Base-by-base conservation (phyloP, 2,888 invertebrate genomes). In the Drosophila multiciliata region DNA sequence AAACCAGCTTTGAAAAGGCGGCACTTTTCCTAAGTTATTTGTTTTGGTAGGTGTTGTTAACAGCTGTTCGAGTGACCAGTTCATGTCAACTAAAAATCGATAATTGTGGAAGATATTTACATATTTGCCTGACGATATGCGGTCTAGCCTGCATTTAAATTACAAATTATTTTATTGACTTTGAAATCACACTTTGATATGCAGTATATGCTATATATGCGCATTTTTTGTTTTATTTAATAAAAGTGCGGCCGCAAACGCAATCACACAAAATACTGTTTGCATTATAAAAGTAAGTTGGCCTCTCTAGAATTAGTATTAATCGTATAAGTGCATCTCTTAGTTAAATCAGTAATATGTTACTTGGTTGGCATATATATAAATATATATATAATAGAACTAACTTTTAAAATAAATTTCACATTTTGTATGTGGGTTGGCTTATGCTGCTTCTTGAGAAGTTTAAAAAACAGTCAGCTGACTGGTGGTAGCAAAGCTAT, bases 1-100 rank as follows among this genome's bases (percentile, higher is more conserved):
- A 75, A 78, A 32, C 5, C 1, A 4, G 26, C 12, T 23, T 55
- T 32, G 2, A 57, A 70, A 67, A 50, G 65, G 65, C 67, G 78
- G 52, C 7, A 65, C 54, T 66, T 62, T 55, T 11, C 20, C 20
- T 1, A 58, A 62, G 42, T 52, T 64, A 42, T 65, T 69, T 72
- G 29, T 20, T 68, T 60, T 60, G 17, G 58, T 57, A 57, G 12
- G 35, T 49, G 9, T 49, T 52, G 20, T 20, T 26, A 45, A 49
- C 79, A 78, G 75, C 79, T 78, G 71, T 38, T 61, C 52, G 54
- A 59, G 48, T 57, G 29, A 26, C 26, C 29, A 29, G 29, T 38
- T 3, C 2, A 9, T 20, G 4, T 26, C 33, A 42, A 7, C 7
- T 48, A 9, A 26, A 50, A 66, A 70, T 65, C 70, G 59, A 78